phyloP scores from a whole-genome alignment of 2,888 invertebrate species.

The Drosophila hamatofila region DNA sequence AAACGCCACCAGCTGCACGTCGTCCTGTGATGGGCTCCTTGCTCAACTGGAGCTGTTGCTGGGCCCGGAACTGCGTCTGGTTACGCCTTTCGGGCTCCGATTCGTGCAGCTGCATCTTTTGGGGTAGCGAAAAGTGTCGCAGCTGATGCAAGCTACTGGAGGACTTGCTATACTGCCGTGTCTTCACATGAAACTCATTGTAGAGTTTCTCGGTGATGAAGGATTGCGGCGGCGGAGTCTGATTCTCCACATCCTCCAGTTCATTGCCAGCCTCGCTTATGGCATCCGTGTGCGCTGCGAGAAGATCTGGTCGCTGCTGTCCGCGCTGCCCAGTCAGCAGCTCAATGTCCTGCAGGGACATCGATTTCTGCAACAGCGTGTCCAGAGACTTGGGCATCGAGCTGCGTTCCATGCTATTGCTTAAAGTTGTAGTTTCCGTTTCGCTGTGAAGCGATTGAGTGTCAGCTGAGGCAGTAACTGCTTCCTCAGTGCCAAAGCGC shows the following conservation, averaged over 20 bases:
- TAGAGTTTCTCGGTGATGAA: slow-evolving; percentile 90
- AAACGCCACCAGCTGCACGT: slow-evolving; percentile 80
- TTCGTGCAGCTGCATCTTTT: slow-evolving; percentile 87
- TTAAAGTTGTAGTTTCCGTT: slow-evolving; percentile 80
- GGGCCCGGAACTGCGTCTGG: slow-evolving; percentile 80
- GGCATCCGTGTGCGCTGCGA: slow-evolving; percentile 78
- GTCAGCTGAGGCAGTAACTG: slow-evolving; percentile 13
- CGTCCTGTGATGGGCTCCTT: slow-evolving; percentile 81
- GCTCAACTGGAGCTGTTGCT: slow-evolving; percentile 46
- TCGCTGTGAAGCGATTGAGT: slow-evolving; percentile 64
- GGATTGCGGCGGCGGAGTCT: slow-evolving; percentile 86
- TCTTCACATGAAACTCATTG: slow-evolving; percentile 90
- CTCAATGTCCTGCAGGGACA: slow-evolving; percentile 84
- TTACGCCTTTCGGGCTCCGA: slow-evolving; percentile 75
- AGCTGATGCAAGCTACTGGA: slow-evolving; percentile 87
- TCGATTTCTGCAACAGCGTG: slow-evolving; percentile 82
- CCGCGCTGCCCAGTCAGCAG: slow-evolving; percentile 74
- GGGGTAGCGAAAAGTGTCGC: slow-evolving; percentile 84
- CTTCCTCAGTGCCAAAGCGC: slow-evolving; percentile 86
- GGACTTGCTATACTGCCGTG: slow-evolving; percentile 88
- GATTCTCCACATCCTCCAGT: slow-evolving; percentile 81
- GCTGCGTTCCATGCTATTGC: slow-evolving; percentile 73
- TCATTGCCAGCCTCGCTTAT: slow-evolving; percentile 83
- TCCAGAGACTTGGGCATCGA: slow-evolving; percentile 66
- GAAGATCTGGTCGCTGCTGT: slow-evolving; percentile 80